Percentiles rank a stretch among this genome's conserved stretches.
phyloP scores from a whole-genome alignment of 1,140 invertebrate genomes.

The Chironomus striatipennis region DNA sequence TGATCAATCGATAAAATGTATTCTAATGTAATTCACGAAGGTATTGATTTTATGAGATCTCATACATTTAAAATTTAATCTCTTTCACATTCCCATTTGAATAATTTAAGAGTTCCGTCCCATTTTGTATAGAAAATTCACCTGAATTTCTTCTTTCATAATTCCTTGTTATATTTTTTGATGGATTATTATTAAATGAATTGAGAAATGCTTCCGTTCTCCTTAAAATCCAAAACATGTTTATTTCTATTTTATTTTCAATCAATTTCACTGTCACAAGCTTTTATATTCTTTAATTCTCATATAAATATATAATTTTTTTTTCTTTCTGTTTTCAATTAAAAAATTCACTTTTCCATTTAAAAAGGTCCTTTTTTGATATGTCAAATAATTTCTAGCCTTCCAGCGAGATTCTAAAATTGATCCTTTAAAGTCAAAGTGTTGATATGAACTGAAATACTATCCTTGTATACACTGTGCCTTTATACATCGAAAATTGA shows the following conservation, averaged over 20 bases:
- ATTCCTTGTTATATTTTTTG: neutral
- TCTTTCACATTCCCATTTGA: neutral
- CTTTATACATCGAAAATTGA: too few relatives aligned
- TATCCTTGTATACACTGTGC: too few relatives aligned
- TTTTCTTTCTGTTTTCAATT: neutral
- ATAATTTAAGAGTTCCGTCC: neutral
- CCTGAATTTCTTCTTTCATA: neutral
- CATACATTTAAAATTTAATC: neutral
- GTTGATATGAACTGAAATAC: too few relatives aligned
- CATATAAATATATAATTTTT: too few relatives aligned
- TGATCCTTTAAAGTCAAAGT: too few relatives aligned
- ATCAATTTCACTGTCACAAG: neutral
- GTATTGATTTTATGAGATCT: too few relatives aligned
- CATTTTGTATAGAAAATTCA: too few relatives aligned
- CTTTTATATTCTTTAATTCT: too few relatives aligned
- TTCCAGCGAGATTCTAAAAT: too few relatives aligned
- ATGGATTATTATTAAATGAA: neutral
- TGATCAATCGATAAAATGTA: too few relatives aligned
- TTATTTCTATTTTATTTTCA: neutral
- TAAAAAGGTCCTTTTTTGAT: neutral
- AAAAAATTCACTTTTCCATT: constrained; percentile 14
- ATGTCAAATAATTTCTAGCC: neutral
- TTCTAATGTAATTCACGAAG: too few relatives aligned
- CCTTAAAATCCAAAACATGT: constrained; percentile 2
- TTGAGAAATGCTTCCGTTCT: neutral